These are phyloP conservation scores for Aphidius ervi DNA, from an alignment of 1,140 invertebrate species.

Conservation along the genomic window DNA sequence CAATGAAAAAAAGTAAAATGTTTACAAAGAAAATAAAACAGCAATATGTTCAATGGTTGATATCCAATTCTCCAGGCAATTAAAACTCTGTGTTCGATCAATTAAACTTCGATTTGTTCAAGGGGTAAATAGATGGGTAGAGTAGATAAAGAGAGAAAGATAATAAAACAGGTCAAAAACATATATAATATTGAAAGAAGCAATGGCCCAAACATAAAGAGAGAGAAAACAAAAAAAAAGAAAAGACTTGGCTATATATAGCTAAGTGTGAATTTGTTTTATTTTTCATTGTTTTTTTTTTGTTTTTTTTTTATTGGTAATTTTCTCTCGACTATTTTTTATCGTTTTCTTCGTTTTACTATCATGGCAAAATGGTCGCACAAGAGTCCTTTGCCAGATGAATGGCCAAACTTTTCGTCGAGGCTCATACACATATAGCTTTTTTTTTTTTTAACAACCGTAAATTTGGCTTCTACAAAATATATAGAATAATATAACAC, in stretches of 20 bases:
- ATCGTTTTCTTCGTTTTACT: neutral
- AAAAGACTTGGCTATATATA: neutral
- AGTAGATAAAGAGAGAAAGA: no score
- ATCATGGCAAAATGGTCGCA: conserved; percentile 15
- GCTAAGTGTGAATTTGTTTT: conserved; percentile 6
- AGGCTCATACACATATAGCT: no score
- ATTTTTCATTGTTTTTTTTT: neutral
- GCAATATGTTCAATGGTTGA: neutral
- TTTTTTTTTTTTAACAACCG: neutral
- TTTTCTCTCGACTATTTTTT: neutral
- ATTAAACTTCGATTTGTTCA: conserved; percentile 13
- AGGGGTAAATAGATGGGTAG: neutral
- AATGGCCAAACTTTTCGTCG: conserved; percentile 12
- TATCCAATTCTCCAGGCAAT: conserved; percentile 4
- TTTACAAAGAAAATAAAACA: neutral
- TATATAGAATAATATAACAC: conserved; percentile 14
- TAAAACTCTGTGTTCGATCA: conserved; percentile 9
- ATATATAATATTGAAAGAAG: no score
- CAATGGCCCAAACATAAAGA: no score
- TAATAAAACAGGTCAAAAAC: conserved; percentile 3
- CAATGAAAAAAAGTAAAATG: neutral
- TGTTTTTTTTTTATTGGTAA: no score
- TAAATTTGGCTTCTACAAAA: conserved; percentile 1
- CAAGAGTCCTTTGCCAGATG: conserved; percentile 15
- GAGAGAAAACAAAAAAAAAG: no score